Conservation (phyloP, 2,113 vertebrate species). For the Aptenodytes patagonicus region DNA sequence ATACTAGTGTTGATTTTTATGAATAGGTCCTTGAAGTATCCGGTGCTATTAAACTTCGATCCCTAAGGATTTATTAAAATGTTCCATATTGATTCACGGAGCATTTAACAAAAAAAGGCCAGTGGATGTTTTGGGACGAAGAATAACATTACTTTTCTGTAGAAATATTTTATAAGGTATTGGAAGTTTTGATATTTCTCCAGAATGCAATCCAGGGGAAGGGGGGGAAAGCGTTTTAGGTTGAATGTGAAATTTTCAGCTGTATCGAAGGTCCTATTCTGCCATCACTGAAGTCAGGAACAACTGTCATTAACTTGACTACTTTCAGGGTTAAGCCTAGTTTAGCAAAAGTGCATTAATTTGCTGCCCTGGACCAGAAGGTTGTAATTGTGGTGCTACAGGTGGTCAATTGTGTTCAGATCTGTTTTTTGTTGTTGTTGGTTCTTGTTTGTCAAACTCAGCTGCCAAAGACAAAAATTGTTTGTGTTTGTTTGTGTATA, state of each 20-base stretch:
- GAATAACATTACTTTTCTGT: not conserved
- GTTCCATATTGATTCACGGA: not conserved
- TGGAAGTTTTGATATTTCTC: not conserved
- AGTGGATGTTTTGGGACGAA: not conserved
- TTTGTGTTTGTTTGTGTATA: constrained; percentile 13
- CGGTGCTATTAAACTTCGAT: constrained; percentile 68
- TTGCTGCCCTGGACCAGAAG: not conserved
- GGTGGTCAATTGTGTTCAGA: not conserved
- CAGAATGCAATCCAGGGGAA: not conserved
- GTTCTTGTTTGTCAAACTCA: constrained; percentile 2
- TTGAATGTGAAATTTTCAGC: constrained; percentile 19
- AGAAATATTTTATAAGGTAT: not conserved
- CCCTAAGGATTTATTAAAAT: constrained; percentile 52
- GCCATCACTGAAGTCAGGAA: not conserved
- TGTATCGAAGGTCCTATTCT: not conserved
- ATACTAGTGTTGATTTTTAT: not conserved
- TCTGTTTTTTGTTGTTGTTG: not conserved
- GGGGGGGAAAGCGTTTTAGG: not conserved
- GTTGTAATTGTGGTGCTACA: constrained; percentile 20
- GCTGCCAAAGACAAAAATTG: constrained; percentile 71
- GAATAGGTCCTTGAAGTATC: constrained; percentile 2
- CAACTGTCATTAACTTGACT: not conserved
- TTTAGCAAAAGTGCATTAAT: constrained; percentile 2
- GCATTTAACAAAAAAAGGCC: constrained; percentile 9
- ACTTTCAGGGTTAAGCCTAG: not conserved